Evolutionary conservation across 2,888 invertebrate genomes (phyloP).

Genomic region (Strigamia crassipes): DNA sequence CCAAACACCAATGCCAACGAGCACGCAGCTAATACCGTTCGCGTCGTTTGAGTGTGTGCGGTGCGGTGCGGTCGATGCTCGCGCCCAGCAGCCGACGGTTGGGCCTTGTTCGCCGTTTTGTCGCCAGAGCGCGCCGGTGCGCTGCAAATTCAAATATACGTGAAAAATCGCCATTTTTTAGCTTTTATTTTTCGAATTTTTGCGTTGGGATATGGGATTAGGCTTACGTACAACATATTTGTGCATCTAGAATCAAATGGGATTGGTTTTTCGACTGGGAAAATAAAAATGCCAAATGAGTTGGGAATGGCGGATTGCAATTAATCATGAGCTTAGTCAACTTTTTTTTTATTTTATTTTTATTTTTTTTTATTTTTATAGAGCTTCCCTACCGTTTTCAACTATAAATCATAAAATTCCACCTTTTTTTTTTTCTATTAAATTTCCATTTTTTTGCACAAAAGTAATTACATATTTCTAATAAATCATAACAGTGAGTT

Average conservation of each 20-base stretch:
- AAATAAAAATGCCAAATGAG: constrained; percentile 26
- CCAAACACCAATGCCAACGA: constrained; percentile 28
- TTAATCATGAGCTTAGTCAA: constrained; percentile 12
- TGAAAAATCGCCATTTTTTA: background rate
- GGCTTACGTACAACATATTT: background rate
- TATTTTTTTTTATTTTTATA: too few relatives aligned
- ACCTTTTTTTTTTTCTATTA: background rate
- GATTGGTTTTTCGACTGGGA: background rate
- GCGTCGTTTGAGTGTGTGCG: constrained; percentile 24
- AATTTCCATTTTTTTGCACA: too few relatives aligned
- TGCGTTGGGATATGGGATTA: background rate
- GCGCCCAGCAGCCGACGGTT: too few relatives aligned
- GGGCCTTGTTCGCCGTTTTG: background rate
- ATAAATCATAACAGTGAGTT: too few relatives aligned
- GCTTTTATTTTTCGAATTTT: background rate
- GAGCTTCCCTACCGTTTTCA: constrained; percentile 9
- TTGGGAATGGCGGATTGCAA: constrained; percentile 14
- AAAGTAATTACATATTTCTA: too few relatives aligned
- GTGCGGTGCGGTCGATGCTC: background rate
- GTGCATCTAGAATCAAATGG: constrained; percentile 7
- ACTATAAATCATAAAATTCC: background rate
- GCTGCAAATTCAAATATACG: background rate
- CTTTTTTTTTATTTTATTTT: background rate
- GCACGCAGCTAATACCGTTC: constrained; percentile 18
- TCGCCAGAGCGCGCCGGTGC: background rate